Evolutionary conservation across 2,888 invertebrate species (phyloP).

Genomic region (Diogma glabrata): DNA sequence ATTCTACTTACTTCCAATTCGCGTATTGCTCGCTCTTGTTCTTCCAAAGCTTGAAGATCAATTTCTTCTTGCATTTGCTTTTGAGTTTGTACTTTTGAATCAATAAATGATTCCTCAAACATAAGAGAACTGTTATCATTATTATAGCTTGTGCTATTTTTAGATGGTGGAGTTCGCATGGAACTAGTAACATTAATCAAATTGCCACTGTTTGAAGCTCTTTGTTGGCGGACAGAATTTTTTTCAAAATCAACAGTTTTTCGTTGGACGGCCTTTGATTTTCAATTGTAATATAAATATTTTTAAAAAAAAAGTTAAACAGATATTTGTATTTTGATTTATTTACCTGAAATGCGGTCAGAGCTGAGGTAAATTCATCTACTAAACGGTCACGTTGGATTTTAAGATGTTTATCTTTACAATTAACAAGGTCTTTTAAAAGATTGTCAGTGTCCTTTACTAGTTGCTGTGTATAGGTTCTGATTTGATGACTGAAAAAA

Average conservation of each 20-base stretch:
- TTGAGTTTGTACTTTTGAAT: constrained; percentile 47
- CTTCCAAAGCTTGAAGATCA: constrained; percentile 70
- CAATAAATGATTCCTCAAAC: constrained; percentile 48
- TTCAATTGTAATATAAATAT: background rate
- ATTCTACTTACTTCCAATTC: constrained; percentile 65
- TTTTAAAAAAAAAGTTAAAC: background rate
- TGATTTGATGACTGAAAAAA: constrained; percentile 81
- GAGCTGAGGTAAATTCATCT: constrained; percentile 80
- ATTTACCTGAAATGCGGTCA: constrained; percentile 71
- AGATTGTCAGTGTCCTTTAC: constrained; percentile 85
- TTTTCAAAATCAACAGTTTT: constrained; percentile 83
- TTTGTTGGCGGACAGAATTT: constrained; percentile 70
- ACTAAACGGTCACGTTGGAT: constrained; percentile 80
- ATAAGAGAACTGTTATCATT: constrained; percentile 31
- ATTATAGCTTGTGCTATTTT: constrained; percentile 29
- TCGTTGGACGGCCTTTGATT: constrained; percentile 61
- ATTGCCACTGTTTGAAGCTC: constrained; percentile 43
- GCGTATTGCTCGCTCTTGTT: constrained; percentile 80
- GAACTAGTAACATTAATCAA: constrained; percentile 25
- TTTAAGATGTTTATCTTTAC: constrained; percentile 68
- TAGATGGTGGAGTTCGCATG: constrained; percentile 23
- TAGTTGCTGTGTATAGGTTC: constrained; percentile 88
- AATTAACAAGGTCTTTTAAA: constrained; percentile 68
- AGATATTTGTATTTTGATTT: background rate
- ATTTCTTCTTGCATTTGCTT: constrained; percentile 72